Conservation (phyloP, 2,797 vertebrate species). For the Erpetoichthys calabaricus region DNA sequence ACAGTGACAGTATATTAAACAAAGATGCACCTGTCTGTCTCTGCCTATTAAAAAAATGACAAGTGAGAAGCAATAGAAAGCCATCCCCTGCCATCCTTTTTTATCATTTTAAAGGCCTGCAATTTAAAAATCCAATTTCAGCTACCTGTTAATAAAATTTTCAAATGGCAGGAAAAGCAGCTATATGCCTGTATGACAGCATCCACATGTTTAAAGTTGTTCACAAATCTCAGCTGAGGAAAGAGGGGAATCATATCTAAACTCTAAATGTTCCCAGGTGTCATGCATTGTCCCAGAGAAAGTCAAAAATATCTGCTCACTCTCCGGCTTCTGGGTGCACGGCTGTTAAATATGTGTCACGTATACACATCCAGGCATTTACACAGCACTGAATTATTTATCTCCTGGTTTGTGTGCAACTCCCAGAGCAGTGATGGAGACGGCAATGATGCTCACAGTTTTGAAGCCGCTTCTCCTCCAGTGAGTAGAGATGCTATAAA, state of each 20-base stretch:
- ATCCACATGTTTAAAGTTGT: too few relatives aligned
- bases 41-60: background rate
- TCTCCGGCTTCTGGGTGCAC: conserved; percentile 33
- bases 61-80: background rate
- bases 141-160: background rate
- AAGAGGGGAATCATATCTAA: conserved; percentile 12
- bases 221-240: too few relatives aligned
- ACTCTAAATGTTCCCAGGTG: conserved; percentile 34
- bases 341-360: conserved; percentile 57
- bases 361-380: conserved; percentile 37
- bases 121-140: background rate
- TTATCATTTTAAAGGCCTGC: background rate
- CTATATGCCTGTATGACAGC: too few relatives aligned
- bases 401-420: conserved; percentile 45
- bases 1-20: too few relatives aligned
- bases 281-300: background rate
- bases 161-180: background rate
- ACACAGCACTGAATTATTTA: conserved; percentile 60
- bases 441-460: conserved; percentile 42
- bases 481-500: conserved; percentile 57
- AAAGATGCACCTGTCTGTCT: too few relatives aligned
- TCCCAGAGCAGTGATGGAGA: conserved; percentile 40
- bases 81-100: background rate
- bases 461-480: conserved; percentile 65
- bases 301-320: conserved; percentile 29